Evolutionary conservation across 2,888 invertebrate genomes (phyloP), one percentile per base, ranked within the genome.

Genomic region (Xestia c-nigrum): DNA sequence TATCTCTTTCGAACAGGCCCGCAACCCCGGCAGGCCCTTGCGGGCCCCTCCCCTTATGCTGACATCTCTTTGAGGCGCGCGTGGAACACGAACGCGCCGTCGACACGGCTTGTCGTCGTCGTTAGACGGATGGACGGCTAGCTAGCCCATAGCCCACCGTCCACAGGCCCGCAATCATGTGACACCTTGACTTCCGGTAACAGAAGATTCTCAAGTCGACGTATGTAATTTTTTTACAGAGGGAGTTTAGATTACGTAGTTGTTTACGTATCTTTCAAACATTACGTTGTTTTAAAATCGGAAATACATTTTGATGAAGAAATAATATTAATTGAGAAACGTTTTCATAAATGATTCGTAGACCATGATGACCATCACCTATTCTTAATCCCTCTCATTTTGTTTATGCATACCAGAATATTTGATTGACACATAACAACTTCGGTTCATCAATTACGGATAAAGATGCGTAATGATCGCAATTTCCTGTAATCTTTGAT

Each of bases 351-450:
- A 47, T 64, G 31, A 63, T 55, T 43, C 31, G 2, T 43, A 31
- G 5, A 19, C 38, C n/a, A 3, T 4, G 52, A 55, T n/a, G 12
- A 16, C 6, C n/a, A 50, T 63, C 24, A 14, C 9, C n/a, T 24
- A 72, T 47, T 73, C 14, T 24, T 38, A 46, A 31, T 52, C 19
- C 16, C 63, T 57, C 10, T 81, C 47, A 70, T 55, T 61, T 61
- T 66, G 61, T 70, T 66, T 82, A 66, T 61, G 6, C 52, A 31
- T 66, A 55, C 63, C 67, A 65, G 43, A 61, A 19, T 61, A 52
- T 65, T 76, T 70, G 76, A 80, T 66, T 66, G 83, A 61, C 65
- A 55, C 68, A 12, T 43, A 74, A 75, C 40, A 69, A 74, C 43
- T 64, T 24, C 31, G 12, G 52, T 57, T 47, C 40, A 59, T 66